Percentiles rank a stretch among this genome's conserved stretches.
Conservation (phyloP, 2,888 invertebrate genomes). For the Metalampra italica region DNA sequence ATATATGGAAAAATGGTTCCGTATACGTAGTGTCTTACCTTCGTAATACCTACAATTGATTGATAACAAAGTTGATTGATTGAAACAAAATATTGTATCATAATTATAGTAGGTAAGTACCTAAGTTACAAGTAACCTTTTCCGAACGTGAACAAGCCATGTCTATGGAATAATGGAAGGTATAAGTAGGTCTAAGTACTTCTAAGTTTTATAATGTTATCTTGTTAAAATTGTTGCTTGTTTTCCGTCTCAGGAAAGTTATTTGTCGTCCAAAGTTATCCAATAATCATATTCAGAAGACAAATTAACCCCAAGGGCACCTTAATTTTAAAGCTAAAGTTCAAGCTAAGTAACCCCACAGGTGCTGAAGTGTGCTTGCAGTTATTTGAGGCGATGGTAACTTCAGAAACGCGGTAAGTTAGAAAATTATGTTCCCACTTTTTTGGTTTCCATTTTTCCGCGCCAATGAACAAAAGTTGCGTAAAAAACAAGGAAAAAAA, state of each 20-base stretch:
- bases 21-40: no score
- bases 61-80: no score
- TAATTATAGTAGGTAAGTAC: no score
- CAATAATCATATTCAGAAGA: constrained; percentile 44
- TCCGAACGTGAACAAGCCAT: background rate
- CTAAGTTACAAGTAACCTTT: no score
- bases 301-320: constrained; percentile 42
- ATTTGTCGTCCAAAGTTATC: constrained; percentile 44
- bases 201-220: constrained; percentile 5
- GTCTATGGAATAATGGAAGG: background rate
- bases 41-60: no score
- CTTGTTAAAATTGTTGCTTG: constrained; percentile 37
- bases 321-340: constrained; percentile 40
- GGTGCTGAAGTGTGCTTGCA: constrained; percentile 47
- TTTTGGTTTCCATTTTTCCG: constrained; percentile 24
- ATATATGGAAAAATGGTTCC: no score
- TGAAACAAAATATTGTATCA: no score
- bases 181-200: background rate
- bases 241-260: constrained; percentile 30
- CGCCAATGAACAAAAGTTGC: constrained; percentile 29
- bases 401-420: constrained; percentile 33
- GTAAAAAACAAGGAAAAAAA: constrained; percentile 17
- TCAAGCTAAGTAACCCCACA: constrained; percentile 42
- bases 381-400: constrained; percentile 43
- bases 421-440: constrained; percentile 22